Evolutionary conservation across 2,113 vertebrate species (phyloP), one percentile per base, ranked within the genome.

Genomic region (Collichthys lucidus): DNA sequence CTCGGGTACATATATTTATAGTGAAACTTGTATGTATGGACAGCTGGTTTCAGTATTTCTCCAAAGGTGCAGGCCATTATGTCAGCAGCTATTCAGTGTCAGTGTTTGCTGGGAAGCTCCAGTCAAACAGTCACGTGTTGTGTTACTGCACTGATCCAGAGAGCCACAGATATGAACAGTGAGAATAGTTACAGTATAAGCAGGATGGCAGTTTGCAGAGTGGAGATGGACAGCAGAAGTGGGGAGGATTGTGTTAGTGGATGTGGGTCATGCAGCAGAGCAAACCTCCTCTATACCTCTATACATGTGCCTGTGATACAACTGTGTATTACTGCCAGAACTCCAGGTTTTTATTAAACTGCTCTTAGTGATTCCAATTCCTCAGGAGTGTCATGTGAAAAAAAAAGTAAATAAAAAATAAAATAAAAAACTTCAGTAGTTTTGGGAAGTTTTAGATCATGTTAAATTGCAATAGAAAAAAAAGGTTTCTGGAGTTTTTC

Each of bases 401-500:
- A 31, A 31, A 40, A 40, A 35, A 35, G 31, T 35, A 35, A 35
- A 35, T 35, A 6, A 35, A 35, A 1, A 6, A 35, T 8, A 1
- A 20, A 15, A 72, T 29, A 62, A 73, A 62, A 68, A 66, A 82
- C 49, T 57, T 75, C 49, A 82, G 26, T 52, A 40, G 56, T 57
- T 81, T 83, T 24, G 49, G 66, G 68, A 60, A 60, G 11, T 86
- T 82, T 86, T 84, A 73, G 79, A 74, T 88, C 35, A 69, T 83
- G 29, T 80, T 50, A 79, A 44, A 80, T 81, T 86, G 80, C 67
- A 86, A 86, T 24, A 85, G 64, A 79, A 87, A 79, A 76, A 40
- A 35, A 6, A 26, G 12, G 26, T 74, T 74, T 90, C 79, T 90
- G 79, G 67, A 83, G 89, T 90, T 84, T 88, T 67, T 91, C 91